A percentile compares a stretch with the other conserved stretches of the same genome.
These are phyloP conservation scores for Euthynnus affinis DNA, from an alignment of 2,797 vertebrate species.

Conservation along the genomic window DNA sequence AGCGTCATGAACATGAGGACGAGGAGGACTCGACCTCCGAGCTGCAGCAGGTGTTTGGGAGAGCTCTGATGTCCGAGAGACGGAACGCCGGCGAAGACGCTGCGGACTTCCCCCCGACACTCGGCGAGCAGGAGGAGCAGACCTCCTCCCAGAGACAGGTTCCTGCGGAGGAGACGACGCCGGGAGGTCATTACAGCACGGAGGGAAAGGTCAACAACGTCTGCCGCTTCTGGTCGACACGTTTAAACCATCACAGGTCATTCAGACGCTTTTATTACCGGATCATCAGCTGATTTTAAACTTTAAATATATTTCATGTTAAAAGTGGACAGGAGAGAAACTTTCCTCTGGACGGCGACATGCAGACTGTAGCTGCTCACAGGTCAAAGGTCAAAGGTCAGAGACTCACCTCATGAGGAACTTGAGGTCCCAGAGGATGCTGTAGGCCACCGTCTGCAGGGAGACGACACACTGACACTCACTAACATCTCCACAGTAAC, in stretches of 20 bases:
- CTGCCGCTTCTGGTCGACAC: too few relatives aligned
- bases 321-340: too few relatives aligned
- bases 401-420: constrained; percentile 93
- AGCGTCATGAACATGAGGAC: constrained; percentile 97
- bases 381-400: constrained; percentile 1
- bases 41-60: constrained; percentile 94
- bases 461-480: neutral
- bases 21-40: constrained; percentile 91
- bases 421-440: constrained; percentile 94
- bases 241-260: too few relatives aligned
- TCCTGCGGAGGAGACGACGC: constrained; percentile 86
- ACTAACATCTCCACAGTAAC: too few relatives aligned
- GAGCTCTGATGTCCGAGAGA: constrained; percentile 85
- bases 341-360: too few relatives aligned
- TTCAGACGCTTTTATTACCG: too few relatives aligned
- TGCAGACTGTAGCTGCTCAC: neutral
- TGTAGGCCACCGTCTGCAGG: constrained; percentile 92
- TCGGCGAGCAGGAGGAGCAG: constrained; percentile 92
- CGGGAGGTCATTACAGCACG: too few relatives aligned
- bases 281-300: too few relatives aligned
- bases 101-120: constrained; percentile 92
- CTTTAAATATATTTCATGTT: too few relatives aligned
- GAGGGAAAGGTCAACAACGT: too few relatives aligned
- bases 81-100: constrained; percentile 92
- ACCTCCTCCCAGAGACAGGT: constrained; percentile 92